These are phyloP conservation scores for Temnothorax unifasciatus DNA, from an alignment of 2,888 invertebrate genomes.

Conservation along the genomic window DNA sequence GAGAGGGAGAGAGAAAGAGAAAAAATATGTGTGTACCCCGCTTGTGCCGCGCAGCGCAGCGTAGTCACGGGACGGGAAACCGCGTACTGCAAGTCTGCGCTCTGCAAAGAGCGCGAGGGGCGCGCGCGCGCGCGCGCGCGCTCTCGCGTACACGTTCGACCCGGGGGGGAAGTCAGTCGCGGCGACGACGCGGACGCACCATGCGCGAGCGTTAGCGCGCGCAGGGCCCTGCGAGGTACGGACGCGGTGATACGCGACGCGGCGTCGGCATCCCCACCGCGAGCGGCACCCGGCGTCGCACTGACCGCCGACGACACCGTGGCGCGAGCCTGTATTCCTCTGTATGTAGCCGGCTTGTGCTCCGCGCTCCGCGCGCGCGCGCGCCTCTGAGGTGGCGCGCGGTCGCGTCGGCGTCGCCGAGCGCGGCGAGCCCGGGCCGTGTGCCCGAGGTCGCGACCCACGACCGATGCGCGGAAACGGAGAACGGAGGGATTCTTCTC, in stretches of 20 bases:
- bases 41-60: neutral
- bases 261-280: conserved; percentile 75
- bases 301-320: conserved; percentile 71
- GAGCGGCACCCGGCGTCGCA: conserved; percentile 77
- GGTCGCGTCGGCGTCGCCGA: neutral
- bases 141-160: neutral
- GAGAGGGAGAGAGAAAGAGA: neutral
- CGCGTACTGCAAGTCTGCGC: neutral
- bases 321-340: conserved; percentile 17
- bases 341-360: conserved; percentile 10
- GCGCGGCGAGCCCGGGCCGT: no score
- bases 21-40: neutral
- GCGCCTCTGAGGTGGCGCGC: neutral
- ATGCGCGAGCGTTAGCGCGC: conserved; percentile 56
- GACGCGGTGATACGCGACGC: no score
- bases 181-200: conserved; percentile 34
- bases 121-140: neutral
- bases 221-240: conserved; percentile 63
- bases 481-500: neutral
- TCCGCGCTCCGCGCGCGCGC: neutral
- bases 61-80: neutral
- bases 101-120: neutral
- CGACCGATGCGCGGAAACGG: neutral
- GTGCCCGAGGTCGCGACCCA: conserved; percentile 23
- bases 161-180: neutral